phyloP scores from a whole-genome alignment of 1,140 invertebrate species.

The Euborellia annulipes region DNA sequence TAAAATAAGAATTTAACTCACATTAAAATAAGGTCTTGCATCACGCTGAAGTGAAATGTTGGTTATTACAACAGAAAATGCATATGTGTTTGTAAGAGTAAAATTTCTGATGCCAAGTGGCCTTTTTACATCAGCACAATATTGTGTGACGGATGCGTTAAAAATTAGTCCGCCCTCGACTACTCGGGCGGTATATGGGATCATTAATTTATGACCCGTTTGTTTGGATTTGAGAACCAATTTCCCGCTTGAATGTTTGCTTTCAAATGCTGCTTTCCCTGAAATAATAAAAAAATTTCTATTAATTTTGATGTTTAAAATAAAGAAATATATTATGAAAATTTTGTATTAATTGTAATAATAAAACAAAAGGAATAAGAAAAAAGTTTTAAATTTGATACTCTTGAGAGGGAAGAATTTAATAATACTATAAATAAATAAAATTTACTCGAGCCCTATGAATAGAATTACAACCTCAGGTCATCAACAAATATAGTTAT shows the following conservation, averaged over 20 bases:
- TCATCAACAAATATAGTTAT: no score
- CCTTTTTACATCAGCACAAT: conserved; percentile 32
- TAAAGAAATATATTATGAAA: no score
- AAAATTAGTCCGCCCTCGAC: conserved; percentile 37
- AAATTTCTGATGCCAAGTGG: conserved; percentile 32
- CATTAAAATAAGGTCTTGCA: conserved; percentile 40
- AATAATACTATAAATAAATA: no score
- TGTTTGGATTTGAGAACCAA: conserved; percentile 50
- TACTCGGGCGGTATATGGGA: conserved; percentile 38
- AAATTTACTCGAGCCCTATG: no score
- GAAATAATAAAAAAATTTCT: conserved; percentile 14
- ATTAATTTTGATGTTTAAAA: no score
- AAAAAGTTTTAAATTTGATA: no score
- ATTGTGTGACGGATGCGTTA: conserved; percentile 35
- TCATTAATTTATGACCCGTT: conserved; percentile 40
- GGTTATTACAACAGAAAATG: conserved; percentile 48
- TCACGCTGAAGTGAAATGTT: conserved; percentile 47
- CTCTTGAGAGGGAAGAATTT: no score
- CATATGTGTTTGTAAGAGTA: conserved; percentile 51
- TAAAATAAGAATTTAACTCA: conserved; percentile 22
- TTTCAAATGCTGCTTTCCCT: conserved; percentile 38
- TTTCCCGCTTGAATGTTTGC: conserved; percentile 41
- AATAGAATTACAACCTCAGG: no score
- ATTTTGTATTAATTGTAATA: no score
- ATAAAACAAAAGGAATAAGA: no score